Evolutionary conservation across 2,113 vertebrate species (phyloP), one percentile per base, ranked within the genome.

Genomic region (Spea bombifrons): DNA sequence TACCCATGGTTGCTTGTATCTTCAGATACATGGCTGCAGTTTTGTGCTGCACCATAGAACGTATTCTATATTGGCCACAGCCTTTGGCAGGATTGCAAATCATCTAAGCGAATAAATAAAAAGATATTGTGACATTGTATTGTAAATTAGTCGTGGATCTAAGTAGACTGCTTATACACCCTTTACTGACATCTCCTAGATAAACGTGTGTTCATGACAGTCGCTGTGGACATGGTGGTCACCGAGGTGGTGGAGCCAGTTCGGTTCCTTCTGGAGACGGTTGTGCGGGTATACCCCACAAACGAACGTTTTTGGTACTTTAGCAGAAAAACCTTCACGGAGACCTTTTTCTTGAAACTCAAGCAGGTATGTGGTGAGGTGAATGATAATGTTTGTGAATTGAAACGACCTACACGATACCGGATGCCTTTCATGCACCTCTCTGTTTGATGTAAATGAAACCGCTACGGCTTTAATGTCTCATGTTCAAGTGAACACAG

Each of bases 281-380:
- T 96, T 0, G 94, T 95, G 45, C 92, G 96, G 12, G 93, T 99
- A 4, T 99, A 99, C 76, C 97, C 97, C 43, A 90, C 96, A 55
- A 99, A 96, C 0, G 96, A 99, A 65, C 92, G 97, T 46, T 99
- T 99, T 86, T 99, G 97, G 97, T 99, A 99, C 88, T 99, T 97
- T 88, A 99, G 97, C 89, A 94, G 97, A 59, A 99, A 98, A 88
- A 91, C 95, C 80, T 97, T 96, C 89, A 96, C 92, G 0, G 97
- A 99, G 88, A 97, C 92, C 1, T 99, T 98, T 84, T 94, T 94
- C 81, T 94, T 99, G 89, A 96, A 90, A 83, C 92, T 99, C 16
- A 96, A 94, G 88, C 96, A 95, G 96, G 97, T 99, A 93, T 5
- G 45, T 46, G 46, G 30, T 30, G 30, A 59, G 15, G 15, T 59